Evolutionary conservation across 2,113 vertebrate species (phyloP).

Genomic region (Neolamprologus sp.): DNA sequence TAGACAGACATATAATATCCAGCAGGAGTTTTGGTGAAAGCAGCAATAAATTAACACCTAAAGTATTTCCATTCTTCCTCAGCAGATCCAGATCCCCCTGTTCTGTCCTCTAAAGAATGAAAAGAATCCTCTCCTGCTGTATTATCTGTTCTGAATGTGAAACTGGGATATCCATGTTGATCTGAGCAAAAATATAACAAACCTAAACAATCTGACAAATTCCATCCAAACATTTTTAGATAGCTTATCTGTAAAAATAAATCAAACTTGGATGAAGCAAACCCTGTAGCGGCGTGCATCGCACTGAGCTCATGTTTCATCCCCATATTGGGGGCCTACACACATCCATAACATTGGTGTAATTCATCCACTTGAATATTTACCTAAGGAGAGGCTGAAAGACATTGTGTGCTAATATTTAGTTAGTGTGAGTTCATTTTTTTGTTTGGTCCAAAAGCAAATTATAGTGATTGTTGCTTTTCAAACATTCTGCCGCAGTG

Average conservation of each 20-base stretch:
- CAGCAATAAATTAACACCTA: conserved; percentile 59
- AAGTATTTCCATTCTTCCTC: conserved; percentile 27
- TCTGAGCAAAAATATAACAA: conserved; percentile 25
- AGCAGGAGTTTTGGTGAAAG: conserved; percentile 17
- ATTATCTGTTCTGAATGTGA: conserved; percentile 48
- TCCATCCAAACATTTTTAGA: conserved; percentile 50
- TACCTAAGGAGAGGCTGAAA: conserved; percentile 1
- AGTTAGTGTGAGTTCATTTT: conserved; percentile 10
- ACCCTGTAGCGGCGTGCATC: background rate
- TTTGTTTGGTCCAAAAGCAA: conserved; percentile 17
- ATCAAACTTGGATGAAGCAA: conserved; percentile 11
- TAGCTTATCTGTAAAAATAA: conserved; percentile 50
- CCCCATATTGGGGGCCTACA: background rate
- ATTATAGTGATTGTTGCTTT: conserved; percentile 33
- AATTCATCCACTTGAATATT: conserved; percentile 26
- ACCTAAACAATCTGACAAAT: conserved; percentile 58
- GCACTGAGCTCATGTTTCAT: conserved; percentile 5
- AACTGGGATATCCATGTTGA: conserved; percentile 21
- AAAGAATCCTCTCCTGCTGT: conserved; percentile 46
- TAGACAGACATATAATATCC: conserved; percentile 48
- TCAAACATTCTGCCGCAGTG: conserved; percentile 8
- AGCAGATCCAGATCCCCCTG: background rate
- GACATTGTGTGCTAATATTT: conserved; percentile 37
- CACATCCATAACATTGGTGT: conserved; percentile 12
- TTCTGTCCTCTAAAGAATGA: conserved; percentile 42